Conservation (phyloP, 2,888 invertebrate genomes). For the Cetonia aurata region DNA sequence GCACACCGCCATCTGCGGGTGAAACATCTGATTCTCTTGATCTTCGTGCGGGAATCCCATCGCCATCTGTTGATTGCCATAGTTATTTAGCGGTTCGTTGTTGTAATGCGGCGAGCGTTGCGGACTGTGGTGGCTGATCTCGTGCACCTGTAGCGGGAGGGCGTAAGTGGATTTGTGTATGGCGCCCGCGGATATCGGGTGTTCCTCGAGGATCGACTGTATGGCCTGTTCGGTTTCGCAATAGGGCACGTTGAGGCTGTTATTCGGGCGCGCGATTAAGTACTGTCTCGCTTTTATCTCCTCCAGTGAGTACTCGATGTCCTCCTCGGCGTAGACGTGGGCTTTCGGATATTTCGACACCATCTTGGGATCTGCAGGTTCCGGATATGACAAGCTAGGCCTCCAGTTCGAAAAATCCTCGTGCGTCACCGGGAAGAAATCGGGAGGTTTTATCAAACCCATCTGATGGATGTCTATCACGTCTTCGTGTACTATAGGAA, state of each 20-base stretch:
- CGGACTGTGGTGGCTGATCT: too few species aligned
- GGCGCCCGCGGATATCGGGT: background rate
- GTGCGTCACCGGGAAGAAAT: slow-evolving; percentile 57
- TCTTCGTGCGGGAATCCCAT: background rate
- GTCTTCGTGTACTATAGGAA: slow-evolving; percentile 74
- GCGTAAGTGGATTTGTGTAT: slow-evolving; percentile 11
- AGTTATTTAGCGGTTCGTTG: too few species aligned
- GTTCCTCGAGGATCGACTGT: slow-evolving; percentile 51
- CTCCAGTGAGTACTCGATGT: slow-evolving; percentile 82
- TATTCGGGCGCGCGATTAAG: slow-evolving; percentile 53
- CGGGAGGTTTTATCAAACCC: slow-evolving; percentile 52
- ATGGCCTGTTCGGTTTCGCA: slow-evolving; percentile 54
- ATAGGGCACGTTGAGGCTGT: slow-evolving; percentile 47
- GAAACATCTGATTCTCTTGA: slow-evolving; percentile 11
- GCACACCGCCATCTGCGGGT: background rate
- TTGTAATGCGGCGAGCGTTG: slow-evolving; percentile 24
- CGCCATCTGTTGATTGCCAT: too few species aligned
- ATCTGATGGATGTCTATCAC: slow-evolving; percentile 63
- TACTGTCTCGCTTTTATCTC: slow-evolving; percentile 78
- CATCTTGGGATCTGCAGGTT: slow-evolving; percentile 73
- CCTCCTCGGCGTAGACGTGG: slow-evolving; percentile 72
- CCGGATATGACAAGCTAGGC: slow-evolving; percentile 73
- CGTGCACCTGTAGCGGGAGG: too few species aligned
- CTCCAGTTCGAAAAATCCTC: slow-evolving; percentile 71
- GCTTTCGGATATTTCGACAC: slow-evolving; percentile 78